Evolutionary conservation across 2,888 invertebrate genomes (phyloP).

Genomic region (Cheilosia pagana): DNA sequence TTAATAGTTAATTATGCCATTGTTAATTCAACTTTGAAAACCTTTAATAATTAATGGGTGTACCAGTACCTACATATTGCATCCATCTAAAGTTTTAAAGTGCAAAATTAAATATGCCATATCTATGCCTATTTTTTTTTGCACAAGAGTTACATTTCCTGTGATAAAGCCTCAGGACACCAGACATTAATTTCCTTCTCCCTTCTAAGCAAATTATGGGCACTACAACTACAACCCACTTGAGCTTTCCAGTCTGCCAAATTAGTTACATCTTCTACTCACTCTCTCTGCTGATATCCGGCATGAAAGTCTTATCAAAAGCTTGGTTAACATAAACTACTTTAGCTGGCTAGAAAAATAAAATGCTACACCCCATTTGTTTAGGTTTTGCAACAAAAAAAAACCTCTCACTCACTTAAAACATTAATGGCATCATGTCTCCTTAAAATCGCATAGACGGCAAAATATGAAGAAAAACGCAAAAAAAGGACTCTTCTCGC

Average conservation of each 20-base stretch:
- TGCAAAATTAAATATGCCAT: no score
- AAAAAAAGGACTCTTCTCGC: constrained; percentile 21
- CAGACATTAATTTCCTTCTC: no score
- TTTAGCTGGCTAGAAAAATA: neutral
- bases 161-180: no score
- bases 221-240: neutral
- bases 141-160: no score
- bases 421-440: constrained; percentile 42
- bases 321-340: neutral
- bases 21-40: no score
- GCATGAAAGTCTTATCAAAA: neutral
- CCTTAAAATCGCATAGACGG: constrained; percentile 21
- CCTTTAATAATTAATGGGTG: no score
- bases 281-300: neutral
- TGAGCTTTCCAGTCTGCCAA: neutral
- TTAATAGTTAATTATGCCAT: no score
- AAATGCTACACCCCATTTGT: constrained; percentile 10
- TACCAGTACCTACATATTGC: no score
- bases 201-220: no score
- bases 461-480: constrained; percentile 9
- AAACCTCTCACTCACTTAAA: constrained; percentile 15
- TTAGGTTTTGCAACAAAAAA: neutral
- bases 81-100: no score
- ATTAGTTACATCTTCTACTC: neutral
- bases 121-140: no score